Base-by-base conservation (phyloP, 2,888 invertebrate genomes). In the Pollenia amentaria region DNA sequence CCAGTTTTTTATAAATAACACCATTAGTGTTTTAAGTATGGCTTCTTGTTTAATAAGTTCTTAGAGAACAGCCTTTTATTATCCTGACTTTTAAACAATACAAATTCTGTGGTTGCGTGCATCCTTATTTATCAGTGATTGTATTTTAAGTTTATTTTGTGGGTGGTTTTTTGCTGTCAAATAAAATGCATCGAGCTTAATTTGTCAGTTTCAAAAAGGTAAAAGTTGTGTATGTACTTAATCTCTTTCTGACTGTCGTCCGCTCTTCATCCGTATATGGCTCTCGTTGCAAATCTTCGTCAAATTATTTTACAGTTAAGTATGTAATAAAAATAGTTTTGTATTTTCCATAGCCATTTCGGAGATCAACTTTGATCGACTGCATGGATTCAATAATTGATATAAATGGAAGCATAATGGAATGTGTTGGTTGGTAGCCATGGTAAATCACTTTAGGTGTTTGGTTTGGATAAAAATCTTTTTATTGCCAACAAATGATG, bases 361-460 rank as follows among this genome's bases (percentile, higher is more conserved):
- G n/a, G 29, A 21, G 53, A 62, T 62, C 16, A 62, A 70, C 51
- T 62, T 51, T 65, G 42, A 12, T 44, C 16, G 44, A 55, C 57
- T 46, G 18, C 7, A 12, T 42, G 62, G 10, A 70, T 42, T 62
- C 38, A 62, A 70, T 62, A 57, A 70, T 79, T 70, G 60, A 53
- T 62, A 62, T 60, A 53, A 62, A 70, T 79, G 77, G 21, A 42
- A 76, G 40, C 16, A 29, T 72, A 79, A 62, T 79, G 70, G 51
- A 51, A 70, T 55, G 46, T 67, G 38, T 29, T 57, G 29, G 29
- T 29, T 29, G 57, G 57, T 76, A 16, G 48, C 8, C 67, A 40
- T 67, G 48, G 46, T 51, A 69, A 76, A 76, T 46, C 29, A 76
- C 60, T 82, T 82, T 44, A 53, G 76, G 62, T 82, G 51, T 69